phyloP scores from a whole-genome alignment of 2,888 invertebrate species.

The Drosophila affinis region DNA sequence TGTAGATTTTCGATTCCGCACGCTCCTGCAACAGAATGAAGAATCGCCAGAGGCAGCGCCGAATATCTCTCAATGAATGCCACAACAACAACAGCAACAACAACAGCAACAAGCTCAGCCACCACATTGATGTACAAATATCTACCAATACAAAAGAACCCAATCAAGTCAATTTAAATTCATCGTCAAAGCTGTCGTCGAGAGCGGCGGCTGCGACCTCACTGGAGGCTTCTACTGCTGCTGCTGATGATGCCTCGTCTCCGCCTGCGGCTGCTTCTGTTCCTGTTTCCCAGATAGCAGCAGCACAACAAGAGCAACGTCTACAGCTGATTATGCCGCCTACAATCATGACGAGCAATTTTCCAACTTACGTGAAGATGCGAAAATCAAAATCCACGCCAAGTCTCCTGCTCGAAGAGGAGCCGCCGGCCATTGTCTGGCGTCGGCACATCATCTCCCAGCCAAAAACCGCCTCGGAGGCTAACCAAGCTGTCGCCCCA shows the following conservation, averaged over 20 bases:
- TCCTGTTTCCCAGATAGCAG: slow-evolving; percentile 48
- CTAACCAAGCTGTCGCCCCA: slow-evolving; percentile 27
- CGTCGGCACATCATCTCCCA: slow-evolving; percentile 42
- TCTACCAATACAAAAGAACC: slow-evolving; percentile 78
- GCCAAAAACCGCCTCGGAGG: slow-evolving; percentile 44
- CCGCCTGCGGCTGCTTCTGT: slow-evolving; percentile 32
- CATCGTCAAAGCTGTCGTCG: slow-evolving; percentile 55
- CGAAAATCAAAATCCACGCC: slow-evolving; percentile 75
- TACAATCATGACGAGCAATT: slow-evolving; percentile 44
- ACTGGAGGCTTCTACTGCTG: slow-evolving; percentile 51
- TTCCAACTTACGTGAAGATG: slow-evolving; percentile 43
- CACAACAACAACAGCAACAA: slow-evolving; percentile 31
- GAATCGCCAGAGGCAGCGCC: slow-evolving; percentile 53
- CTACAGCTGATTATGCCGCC: slow-evolving; percentile 68
- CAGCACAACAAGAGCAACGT: slow-evolving; percentile 31
- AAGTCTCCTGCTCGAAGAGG: slow-evolving; percentile 45
- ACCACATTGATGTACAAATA: slow-evolving; percentile 69
- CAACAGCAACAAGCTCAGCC: slow-evolving; percentile 30
- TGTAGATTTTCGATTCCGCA: neutral
- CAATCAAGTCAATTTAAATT: slow-evolving; percentile 80
- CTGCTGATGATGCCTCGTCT: slow-evolving; percentile 14
- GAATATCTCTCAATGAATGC: slow-evolving; percentile 59
- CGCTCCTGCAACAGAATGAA: slow-evolving; percentile 64
- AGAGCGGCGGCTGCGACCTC: slow-evolving; percentile 51
- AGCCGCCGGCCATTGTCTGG: slow-evolving; percentile 27